These are phyloP conservation scores for Hyperoplus immaculatus DNA, from an alignment of 2,797 vertebrate species.

Conservation along the genomic window DNA sequence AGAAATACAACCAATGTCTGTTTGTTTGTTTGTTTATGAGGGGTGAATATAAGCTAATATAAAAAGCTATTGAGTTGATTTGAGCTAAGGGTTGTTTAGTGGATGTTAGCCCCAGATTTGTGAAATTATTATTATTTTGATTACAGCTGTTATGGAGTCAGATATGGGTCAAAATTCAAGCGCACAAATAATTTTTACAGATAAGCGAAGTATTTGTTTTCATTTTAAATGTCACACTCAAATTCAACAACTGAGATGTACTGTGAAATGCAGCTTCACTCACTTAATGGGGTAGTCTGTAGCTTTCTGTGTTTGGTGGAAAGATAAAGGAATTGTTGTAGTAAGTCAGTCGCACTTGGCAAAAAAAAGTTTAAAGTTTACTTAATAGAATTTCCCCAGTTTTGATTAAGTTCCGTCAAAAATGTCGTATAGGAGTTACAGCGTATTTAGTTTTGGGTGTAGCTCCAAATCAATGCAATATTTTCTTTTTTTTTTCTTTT, in stretches of 20 bases:
- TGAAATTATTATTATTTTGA: too few relatives aligned
- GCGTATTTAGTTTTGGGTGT: neutral
- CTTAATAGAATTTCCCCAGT: neutral
- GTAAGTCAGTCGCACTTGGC: neutral
- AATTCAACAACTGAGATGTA: too few relatives aligned
- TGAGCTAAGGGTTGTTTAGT: neutral
- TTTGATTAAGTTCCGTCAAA: too few relatives aligned
- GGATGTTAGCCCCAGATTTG: constrained; percentile 2
- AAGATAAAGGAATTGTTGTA: constrained; percentile 1
- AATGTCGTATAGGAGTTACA: neutral
- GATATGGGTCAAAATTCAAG: too few relatives aligned
- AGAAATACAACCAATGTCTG: neutral
- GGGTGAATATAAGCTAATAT: too few relatives aligned
- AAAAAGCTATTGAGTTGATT: neutral
- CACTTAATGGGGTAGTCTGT: too few relatives aligned
- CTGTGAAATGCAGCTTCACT: too few relatives aligned
- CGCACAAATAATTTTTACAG: neutral
- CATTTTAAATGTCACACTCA: too few relatives aligned
- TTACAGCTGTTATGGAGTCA: neutral
- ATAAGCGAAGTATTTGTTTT: neutral
- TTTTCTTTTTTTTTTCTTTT: neutral
- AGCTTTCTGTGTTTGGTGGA: too few relatives aligned
- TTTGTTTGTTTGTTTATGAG: neutral
- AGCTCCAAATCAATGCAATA: neutral
- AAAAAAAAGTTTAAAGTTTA: neutral